A percentile compares a stretch with the other conserved stretches of the same genome.
Evolutionary conservation across 2,888 invertebrate genomes (phyloP).

Genomic region (Anarsia innoxiella): DNA sequence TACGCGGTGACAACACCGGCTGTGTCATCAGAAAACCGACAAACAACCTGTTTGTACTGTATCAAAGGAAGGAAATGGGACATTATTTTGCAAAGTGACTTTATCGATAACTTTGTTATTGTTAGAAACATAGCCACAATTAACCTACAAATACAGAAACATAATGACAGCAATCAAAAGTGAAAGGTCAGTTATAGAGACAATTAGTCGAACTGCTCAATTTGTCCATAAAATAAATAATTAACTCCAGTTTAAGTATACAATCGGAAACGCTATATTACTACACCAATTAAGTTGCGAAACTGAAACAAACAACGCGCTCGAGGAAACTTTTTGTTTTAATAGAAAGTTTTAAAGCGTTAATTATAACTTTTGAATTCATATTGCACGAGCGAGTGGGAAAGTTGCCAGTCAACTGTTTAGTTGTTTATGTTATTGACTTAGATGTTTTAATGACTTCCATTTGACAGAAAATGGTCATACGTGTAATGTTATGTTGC

Average conservation of each 20-base stretch:
- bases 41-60: slow-evolving; percentile 51
- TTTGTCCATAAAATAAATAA: neutral
- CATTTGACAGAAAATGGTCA: slow-evolving; percentile 17
- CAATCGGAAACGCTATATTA: slow-evolving; percentile 19
- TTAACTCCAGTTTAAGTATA: neutral
- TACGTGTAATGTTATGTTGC: slow-evolving; percentile 9
- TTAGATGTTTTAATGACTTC: slow-evolving; percentile 28
- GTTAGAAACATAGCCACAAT: neutral
- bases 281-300: slow-evolving; percentile 32
- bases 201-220: too few species aligned
- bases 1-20: slow-evolving; percentile 53
- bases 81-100: too few species aligned
- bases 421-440: slow-evolving; percentile 38
- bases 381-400: slow-evolving; percentile 33
- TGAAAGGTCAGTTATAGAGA: slow-evolving; percentile 5
- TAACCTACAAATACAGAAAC: slow-evolving; percentile 7
- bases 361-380: slow-evolving; percentile 55
- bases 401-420: slow-evolving; percentile 30
- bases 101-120: too few species aligned
- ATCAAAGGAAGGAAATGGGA: too few species aligned
- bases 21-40: slow-evolving; percentile 61
- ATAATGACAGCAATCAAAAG: slow-evolving; percentile 7
- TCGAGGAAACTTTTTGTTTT: slow-evolving; percentile 34
- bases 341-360: slow-evolving; percentile 55
- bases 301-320: slow-evolving; percentile 38